phyloP scores from a whole-genome alignment of 2,888 invertebrate genomes.

The Kuschelorhynchus macadamiae region DNA sequence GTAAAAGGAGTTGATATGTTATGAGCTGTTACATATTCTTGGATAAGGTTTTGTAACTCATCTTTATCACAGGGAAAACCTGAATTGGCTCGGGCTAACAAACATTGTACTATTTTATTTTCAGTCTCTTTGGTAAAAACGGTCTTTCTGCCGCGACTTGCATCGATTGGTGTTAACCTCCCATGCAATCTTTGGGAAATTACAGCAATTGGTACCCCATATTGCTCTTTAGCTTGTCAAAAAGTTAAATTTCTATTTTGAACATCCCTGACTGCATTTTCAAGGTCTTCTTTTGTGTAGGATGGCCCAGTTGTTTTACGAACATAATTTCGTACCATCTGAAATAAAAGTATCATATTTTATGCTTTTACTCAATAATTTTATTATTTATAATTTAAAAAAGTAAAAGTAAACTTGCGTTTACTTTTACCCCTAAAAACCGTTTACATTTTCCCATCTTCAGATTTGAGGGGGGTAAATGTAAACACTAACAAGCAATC shows the following conservation, averaged over 20 bases:
- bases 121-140: constrained; percentile 21
- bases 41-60: constrained; percentile 49
- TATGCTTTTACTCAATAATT: background rate
- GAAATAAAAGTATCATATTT: constrained; percentile 1
- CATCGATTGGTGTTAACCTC: background rate
- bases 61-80: constrained; percentile 19
- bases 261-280: constrained; percentile 11
- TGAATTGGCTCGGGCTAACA: constrained; percentile 2
- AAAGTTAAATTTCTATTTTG: constrained; percentile 11
- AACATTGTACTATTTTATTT: constrained; percentile 23
- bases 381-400: background rate
- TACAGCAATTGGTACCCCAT: constrained; percentile 3
- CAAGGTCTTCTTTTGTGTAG: background rate
- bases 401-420: background rate
- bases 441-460: constrained; percentile 19
- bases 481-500: constrained; percentile 1
- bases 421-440: constrained; percentile 16
- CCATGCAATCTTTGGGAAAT: constrained; percentile 16
- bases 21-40: constrained; percentile 29
- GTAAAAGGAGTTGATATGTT: too few species aligned
- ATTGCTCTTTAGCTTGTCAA: background rate
- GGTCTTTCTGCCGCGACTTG: constrained; percentile 21
- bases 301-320: constrained; percentile 6
- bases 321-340: constrained; percentile 7
- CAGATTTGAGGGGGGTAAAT: constrained; percentile 8